Base-by-base conservation (phyloP, 2,113 vertebrate species). In the Muntiacus muntjak region DNA sequence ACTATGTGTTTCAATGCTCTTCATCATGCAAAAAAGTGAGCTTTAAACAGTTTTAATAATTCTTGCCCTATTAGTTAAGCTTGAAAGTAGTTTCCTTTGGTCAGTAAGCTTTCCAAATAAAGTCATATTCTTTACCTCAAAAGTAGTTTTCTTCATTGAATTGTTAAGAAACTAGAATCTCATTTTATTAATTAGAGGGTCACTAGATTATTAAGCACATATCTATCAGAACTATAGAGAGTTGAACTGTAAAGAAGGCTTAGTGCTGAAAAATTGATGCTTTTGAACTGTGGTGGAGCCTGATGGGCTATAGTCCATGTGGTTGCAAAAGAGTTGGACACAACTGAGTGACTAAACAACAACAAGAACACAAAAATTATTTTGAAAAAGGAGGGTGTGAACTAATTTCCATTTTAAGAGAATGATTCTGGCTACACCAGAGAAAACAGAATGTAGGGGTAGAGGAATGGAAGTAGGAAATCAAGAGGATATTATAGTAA, bases 181-280 rank as follows among this genome's bases (percentile, higher is more conserved):
- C 25, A 36, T 57, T 94, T 92, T 93, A 81, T 92, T 79, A 95
- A 21, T 91, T 79, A 94, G 15, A 90, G 17, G 90, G 81, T 85
- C 30, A 81, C 67, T 84, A 91, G 17, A 97, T 95, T 30, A 97
- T 89, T 28, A 97, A 89, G 78, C 33, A 91, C 78, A 52, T 17
- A 79, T 45, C 43, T 94, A 36, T 79, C 50, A 52, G 16, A 83
- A 40, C 3, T 86, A 36, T 71, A 71, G n/a, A 71, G n/a, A 23
- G 64, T 21, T 23, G n/a, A 9, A 71, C 64, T 11, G 0, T 71
- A 71, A 21, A 12, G n/a, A 19, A 71, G 19, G n/a, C n/a, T 71
- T 71, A 36, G 17, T 71, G n/a, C 64, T 36, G 5, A 71, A 36
- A 67, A 36, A 36, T 71, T 0, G 2, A 1, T 71, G n/a, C 64